Evolutionary conservation across 2,113 vertebrate genomes (phyloP).

Genomic region (Promerops cafer): DNA sequence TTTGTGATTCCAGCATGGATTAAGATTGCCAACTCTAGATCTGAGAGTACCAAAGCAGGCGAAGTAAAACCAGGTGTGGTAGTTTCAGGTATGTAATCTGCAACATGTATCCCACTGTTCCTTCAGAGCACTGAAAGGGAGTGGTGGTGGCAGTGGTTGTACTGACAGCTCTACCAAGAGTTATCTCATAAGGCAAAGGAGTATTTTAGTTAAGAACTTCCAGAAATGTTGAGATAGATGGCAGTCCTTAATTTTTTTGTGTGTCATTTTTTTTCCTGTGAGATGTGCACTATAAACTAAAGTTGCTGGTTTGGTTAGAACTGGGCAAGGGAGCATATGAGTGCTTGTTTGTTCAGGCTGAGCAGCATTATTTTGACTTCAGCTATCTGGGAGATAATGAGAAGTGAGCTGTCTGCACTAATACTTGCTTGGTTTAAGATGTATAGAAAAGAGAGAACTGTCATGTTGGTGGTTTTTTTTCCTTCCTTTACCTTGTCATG

Average conservation of each 20-base stretch:
- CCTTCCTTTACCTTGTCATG: neutral
- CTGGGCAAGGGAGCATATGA: neutral
- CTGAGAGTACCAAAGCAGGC: neutral
- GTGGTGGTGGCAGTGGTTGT: neutral
- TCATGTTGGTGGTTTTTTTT: rapidly evolving
- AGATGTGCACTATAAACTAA: neutral
- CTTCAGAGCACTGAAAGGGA: neutral
- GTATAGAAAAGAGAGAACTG: neutral
- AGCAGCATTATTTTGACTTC: neutral
- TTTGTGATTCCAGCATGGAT: neutral
- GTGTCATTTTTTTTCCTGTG: rapidly evolving
- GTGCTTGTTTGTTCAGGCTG: neutral
- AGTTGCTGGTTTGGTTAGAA: neutral
- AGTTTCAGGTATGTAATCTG: neutral
- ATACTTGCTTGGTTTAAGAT: neutral
- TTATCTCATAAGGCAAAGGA: neutral
- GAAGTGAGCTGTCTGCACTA: neutral
- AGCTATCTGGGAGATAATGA: neutral
- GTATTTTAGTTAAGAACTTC: neutral
- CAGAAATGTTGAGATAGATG: neutral
- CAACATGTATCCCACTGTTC: neutral
- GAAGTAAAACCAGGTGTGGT: neutral
- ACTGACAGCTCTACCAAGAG: neutral
- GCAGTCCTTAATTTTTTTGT: neutral
- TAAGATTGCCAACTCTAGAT: neutral